Percentiles rank a stretch among this genome's conserved stretches.
Conservation (phyloP, 1,140 invertebrate genomes). For the Saccostrea glomerata region DNA sequence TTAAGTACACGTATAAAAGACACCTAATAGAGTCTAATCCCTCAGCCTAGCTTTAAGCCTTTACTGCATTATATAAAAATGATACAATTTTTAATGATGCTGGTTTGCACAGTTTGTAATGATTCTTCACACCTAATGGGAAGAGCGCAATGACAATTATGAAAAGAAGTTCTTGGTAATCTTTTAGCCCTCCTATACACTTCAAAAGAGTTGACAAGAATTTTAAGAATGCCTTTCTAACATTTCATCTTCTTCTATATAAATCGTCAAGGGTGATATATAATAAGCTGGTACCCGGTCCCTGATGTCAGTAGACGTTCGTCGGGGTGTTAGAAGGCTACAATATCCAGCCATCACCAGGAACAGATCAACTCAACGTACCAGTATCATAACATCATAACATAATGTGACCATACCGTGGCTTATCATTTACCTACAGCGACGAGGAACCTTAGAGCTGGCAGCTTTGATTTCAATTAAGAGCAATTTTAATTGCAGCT, state of each 20-base stretch:
- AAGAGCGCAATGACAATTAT: neutral
- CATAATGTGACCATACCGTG: neutral
- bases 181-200: neutral
- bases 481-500: neutral
- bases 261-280: conserved; percentile 19
- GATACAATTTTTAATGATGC: no score
- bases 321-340: neutral
- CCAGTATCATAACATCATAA: neutral
- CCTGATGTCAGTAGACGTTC: neutral
- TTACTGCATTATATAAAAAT: no score
- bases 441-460: neutral
- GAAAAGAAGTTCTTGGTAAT: neutral
- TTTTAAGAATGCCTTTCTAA: neutral
- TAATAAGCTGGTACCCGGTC: conserved; percentile 3
- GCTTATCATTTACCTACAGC: conserved; percentile 28
- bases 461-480: neutral
- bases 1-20: no score
- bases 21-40: no score
- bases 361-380: neutral
- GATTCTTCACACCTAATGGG: no score
- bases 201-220: neutral
- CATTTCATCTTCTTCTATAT: conserved; percentile 9
- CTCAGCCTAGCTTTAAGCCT: no score
- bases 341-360: neutral
- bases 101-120: no score